Evolutionary conservation across 2,113 vertebrate genomes (phyloP).

Genomic region (Barbus barbus): DNA sequence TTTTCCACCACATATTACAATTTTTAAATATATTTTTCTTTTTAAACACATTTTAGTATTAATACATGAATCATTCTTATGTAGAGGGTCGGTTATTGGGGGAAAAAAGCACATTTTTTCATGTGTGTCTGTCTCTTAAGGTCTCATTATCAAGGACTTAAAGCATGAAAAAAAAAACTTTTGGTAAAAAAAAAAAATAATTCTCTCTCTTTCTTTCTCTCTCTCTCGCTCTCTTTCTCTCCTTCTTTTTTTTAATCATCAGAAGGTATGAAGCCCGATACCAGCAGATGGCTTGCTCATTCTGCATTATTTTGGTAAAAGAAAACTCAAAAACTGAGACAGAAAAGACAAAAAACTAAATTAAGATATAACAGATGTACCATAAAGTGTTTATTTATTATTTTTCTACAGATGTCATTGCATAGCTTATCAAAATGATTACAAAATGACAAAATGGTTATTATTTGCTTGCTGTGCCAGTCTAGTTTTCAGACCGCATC

Average conservation of each 20-base stretch:
- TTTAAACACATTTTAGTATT: slow-evolving; percentile 46
- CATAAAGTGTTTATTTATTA: slow-evolving; percentile 60
- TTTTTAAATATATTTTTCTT: slow-evolving; percentile 51
- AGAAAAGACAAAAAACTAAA: slow-evolving; percentile 46
- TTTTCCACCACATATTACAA: slow-evolving; percentile 34
- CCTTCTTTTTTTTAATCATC: slow-evolving; percentile 40
- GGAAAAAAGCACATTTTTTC: slow-evolving; percentile 75
- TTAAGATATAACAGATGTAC: slow-evolving; percentile 54
- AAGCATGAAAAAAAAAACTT: slow-evolving; percentile 58
- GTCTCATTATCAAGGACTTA: slow-evolving; percentile 66
- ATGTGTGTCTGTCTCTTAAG: slow-evolving; percentile 66
- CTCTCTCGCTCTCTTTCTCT: neutral
- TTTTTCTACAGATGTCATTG: slow-evolving; percentile 61
- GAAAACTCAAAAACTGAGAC: slow-evolving; percentile 46
- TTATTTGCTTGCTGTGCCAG: slow-evolving; percentile 69
- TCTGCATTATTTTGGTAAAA: slow-evolving; percentile 60
- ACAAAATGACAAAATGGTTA: slow-evolving; percentile 50
- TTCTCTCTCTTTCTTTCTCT: neutral
- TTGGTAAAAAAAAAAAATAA: slow-evolving; percentile 15
- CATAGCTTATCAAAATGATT: slow-evolving; percentile 63
- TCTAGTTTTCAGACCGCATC: slow-evolving; percentile 55
- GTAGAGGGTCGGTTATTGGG: slow-evolving; percentile 62
- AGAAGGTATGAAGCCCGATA: slow-evolving; percentile 46
- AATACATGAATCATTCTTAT: slow-evolving; percentile 58
- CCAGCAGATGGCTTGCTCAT: slow-evolving; percentile 46